Base-by-base conservation (phyloP, 2,888 invertebrate genomes). In the Glaucopsyche alexis region DNA sequence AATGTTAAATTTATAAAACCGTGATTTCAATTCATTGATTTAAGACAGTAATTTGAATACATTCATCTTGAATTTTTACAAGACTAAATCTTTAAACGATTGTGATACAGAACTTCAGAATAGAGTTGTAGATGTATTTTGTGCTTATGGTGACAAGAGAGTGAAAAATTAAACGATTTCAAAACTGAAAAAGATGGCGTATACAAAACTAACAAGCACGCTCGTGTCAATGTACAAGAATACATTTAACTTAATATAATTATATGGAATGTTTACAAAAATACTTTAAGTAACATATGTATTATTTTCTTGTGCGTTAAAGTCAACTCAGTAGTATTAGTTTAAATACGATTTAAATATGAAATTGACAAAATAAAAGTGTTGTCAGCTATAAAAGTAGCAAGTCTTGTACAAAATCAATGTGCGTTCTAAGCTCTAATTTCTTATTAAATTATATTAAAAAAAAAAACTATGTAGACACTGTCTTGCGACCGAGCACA, bases 231-330 rank as follows among this genome's bases (percentile, higher is more conserved):
- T 64, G 19, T 29, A 71, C 29, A 60, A 72, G 38, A 72, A 49
- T 55, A 67, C 50, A 50, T 72, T 72, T 50, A 52, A 66, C 66
- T 67, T 72, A 72, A 72, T 40, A 66, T 50, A 72, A 72, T 19
- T 66, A 55, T 29, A 60, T 60, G 72, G 72, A 72, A 72, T 72
- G 72, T 72, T 38, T 55, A 50, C 14, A 50, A 49, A 42, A 72
- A 52, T 55, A 72, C 29, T 71, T 55, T 14, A 8, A 42, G 29
- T 60, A 29, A 60, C 13, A 29, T 60, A n/a, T n/a, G n/a, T n/a
- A n/a, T n/a, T 29, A 38, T 38, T 60, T 60, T 7, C 13, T 60
- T 60, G 60, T 60, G 14, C 60, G 13, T 60, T 38, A 60, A 29
- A 6, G 60, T 60, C 60, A 60, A 55, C 55, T 55, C 11, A 19